A percentile compares a stretch with the other conserved stretches of the same genome.
These are phyloP conservation scores for Alca torda DNA, from an alignment of 2,797 vertebrate genomes.

Conservation along the genomic window DNA sequence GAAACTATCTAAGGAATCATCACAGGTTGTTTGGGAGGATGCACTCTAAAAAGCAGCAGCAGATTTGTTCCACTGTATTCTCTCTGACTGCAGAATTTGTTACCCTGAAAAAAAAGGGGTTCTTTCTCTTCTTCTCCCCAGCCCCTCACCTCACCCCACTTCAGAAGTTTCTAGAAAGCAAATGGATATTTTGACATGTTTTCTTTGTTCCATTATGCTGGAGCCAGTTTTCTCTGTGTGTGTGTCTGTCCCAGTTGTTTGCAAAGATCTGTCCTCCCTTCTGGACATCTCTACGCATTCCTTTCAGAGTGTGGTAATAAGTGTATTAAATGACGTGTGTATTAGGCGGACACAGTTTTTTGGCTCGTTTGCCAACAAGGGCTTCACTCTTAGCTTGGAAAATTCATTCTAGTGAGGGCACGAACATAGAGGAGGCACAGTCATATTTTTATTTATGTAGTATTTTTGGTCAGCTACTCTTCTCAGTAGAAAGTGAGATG, in stretches of 20 bases:
- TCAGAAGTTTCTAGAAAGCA: background rate
- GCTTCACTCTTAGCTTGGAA: background rate
- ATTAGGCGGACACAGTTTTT: background rate
- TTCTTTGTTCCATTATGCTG: background rate
- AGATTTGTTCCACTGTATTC: background rate
- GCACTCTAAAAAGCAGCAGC: background rate
- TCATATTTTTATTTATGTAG: background rate
- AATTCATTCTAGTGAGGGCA: background rate
- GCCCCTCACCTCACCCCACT: background rate
- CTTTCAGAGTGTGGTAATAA: background rate
- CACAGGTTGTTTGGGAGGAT: fast-evolving
- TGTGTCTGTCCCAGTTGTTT: background rate
- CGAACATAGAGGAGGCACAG: fast-evolving
- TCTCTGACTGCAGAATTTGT: background rate
- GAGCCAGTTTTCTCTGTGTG: background rate
- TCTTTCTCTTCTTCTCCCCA: background rate
- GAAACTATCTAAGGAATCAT: background rate
- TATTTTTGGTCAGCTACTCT: background rate
- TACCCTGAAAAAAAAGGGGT: background rate
- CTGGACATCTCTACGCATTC: background rate
- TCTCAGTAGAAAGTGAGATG: background rate
- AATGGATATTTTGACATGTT: background rate
- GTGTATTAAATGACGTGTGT: background rate
- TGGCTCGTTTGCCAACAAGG: background rate
- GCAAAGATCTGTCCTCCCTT: background rate